These are phyloP conservation scores for Falco peregrinus DNA, from an alignment of 2,797 vertebrate species.

Conservation along the genomic window DNA sequence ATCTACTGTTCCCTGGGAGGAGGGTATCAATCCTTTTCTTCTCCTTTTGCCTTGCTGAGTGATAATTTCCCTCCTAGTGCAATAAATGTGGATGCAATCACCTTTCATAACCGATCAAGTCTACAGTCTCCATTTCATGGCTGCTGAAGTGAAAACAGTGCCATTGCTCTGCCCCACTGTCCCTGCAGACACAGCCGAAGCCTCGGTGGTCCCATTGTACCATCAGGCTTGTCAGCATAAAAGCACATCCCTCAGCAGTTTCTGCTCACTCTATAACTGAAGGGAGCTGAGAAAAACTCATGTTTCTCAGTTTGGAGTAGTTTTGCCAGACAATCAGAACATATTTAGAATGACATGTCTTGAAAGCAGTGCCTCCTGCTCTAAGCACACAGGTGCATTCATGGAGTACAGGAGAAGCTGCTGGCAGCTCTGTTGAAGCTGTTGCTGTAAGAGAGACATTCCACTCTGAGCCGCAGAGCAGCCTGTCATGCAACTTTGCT, in stretches of 20 bases:
- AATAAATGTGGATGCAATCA: background rate
- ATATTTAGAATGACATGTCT: background rate
- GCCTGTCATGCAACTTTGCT: rapidly evolving
- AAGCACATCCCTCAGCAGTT: background rate
- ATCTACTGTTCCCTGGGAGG: background rate
- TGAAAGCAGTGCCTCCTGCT: background rate
- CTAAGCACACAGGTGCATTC: background rate
- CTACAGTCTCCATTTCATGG: background rate
- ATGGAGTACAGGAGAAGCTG: background rate
- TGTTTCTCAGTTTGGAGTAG: background rate
- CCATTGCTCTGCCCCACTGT: background rate
- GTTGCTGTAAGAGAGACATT: background rate
- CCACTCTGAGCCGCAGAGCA: background rate
- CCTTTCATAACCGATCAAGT: background rate
- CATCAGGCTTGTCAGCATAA: background rate
- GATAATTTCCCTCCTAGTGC: background rate
- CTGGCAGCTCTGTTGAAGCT: background rate
- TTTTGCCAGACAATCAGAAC: background rate
- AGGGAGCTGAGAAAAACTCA: background rate
- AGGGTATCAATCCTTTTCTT: background rate
- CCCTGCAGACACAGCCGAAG: background rate
- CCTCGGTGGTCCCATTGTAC: background rate
- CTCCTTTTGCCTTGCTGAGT: background rate
- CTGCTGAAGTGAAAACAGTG: background rate
- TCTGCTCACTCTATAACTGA: background rate